phyloP scores from a whole-genome alignment of 2,888 invertebrate genomes.

The Trilocha varians region DNA sequence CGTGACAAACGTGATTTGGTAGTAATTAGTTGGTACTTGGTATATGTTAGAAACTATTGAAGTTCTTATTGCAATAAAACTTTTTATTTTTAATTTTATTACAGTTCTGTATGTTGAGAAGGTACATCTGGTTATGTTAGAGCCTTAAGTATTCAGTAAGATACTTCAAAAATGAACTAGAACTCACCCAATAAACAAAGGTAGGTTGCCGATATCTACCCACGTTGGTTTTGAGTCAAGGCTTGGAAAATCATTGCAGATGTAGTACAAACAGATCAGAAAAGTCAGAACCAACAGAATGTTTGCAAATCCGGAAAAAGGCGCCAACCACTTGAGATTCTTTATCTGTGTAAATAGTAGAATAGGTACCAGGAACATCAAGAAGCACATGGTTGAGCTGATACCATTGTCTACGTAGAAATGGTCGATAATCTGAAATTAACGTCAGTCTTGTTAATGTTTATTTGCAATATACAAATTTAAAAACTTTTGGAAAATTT shows the following conservation, averaged over 20 bases:
- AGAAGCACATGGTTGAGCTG: slow-evolving; percentile 42
- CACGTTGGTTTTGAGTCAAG: slow-evolving; percentile 68
- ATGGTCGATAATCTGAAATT: slow-evolving; percentile 51
- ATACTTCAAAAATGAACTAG: slow-evolving; percentile 2
- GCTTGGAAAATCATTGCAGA: slow-evolving; percentile 73
- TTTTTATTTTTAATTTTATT: too few species aligned
- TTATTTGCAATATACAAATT: too few species aligned
- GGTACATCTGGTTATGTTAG: background rate
- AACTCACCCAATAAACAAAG: slow-evolving; percentile 85
- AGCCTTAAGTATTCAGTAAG: too few species aligned
- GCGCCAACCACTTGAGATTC: slow-evolving; percentile 86
- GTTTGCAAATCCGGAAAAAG: slow-evolving; percentile 92
- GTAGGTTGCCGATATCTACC: slow-evolving; percentile 75
- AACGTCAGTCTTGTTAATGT: too few species aligned
- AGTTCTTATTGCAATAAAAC: too few species aligned
- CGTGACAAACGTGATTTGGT: too few species aligned
- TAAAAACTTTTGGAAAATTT: too few species aligned
- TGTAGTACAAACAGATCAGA: slow-evolving; percentile 85
- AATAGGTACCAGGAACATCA: slow-evolving; percentile 53
- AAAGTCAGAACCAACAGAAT: slow-evolving; percentile 84
- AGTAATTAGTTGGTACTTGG: too few species aligned
- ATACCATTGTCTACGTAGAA: slow-evolving; percentile 28
- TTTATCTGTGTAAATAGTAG: slow-evolving; percentile 73
- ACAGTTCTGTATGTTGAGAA: background rate
- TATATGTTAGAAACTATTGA: too few species aligned